A percentile compares a stretch with the other conserved stretches of the same genome.
phyloP scores from a whole-genome alignment of 1,140 invertebrate species.

The Penaeus vannamei region DNA sequence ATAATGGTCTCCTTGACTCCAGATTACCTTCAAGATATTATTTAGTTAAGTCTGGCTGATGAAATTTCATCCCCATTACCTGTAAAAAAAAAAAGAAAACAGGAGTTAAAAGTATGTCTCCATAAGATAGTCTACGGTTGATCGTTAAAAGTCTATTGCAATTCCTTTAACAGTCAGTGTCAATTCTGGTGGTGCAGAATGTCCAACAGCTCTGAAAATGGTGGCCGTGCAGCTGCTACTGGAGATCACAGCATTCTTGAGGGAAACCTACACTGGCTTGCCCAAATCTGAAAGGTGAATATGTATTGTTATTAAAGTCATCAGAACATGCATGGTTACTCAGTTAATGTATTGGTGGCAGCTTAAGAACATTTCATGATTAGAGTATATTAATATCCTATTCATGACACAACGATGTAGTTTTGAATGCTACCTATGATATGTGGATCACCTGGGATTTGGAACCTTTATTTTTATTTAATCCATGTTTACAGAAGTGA shows the following conservation, averaged over 20 bases:
- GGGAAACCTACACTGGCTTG: conserved; percentile 90
- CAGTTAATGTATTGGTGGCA: neutral
- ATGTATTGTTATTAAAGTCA: neutral
- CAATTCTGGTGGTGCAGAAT: conserved; percentile 85
- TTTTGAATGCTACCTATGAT: too few species aligned
- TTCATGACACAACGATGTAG: too few species aligned
- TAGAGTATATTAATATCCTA: too few species aligned
- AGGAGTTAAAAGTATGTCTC: neutral
- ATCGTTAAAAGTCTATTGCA: neutral
- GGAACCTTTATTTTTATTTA: too few species aligned
- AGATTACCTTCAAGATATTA: too few species aligned
- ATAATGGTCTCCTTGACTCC: too few species aligned
- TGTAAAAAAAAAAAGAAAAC: too few species aligned
- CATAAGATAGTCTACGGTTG: conserved; percentile 51
- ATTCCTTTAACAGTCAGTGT: conserved; percentile 82
- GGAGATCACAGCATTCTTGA: conserved; percentile 96
- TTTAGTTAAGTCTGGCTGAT: too few species aligned
- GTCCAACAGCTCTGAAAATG: conserved; percentile 92
- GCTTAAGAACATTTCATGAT: too few species aligned
- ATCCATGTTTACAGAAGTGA: too few species aligned
- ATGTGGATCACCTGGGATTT: too few species aligned
- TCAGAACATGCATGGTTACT: neutral
- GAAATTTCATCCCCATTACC: too few species aligned
- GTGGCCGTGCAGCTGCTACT: conserved; percentile 93
- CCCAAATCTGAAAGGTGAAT: conserved; percentile 70